Conservation (phyloP, 2,888 invertebrate species). For the Nebria brevicollis region DNA sequence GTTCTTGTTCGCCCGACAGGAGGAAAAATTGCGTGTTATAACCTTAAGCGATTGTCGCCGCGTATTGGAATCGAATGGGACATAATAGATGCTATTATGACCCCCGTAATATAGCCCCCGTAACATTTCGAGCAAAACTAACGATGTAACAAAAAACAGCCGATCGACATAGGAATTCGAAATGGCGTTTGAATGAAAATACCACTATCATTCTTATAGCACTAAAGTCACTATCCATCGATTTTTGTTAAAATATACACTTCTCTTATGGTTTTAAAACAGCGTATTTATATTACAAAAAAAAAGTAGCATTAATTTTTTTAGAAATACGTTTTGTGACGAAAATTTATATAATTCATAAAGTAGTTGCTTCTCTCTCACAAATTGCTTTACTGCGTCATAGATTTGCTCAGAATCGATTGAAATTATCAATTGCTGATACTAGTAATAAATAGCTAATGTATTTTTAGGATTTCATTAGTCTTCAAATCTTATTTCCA, state of each 20-base stretch:
- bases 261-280: background rate
- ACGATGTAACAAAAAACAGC: constrained; percentile 27
- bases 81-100: constrained; percentile 46
- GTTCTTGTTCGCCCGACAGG: constrained; percentile 31
- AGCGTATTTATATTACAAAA: no score
- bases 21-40: constrained; percentile 43
- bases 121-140: constrained; percentile 43
- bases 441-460: no score
- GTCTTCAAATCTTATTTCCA: no score
- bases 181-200: constrained; percentile 13
- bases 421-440: no score
- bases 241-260: background rate
- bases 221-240: background rate
- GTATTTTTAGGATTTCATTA: no score
- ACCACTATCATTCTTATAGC: background rate
- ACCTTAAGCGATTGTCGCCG: constrained; percentile 39
- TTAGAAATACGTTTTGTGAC: no score
- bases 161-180: constrained; percentile 18
- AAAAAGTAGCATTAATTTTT: no score
- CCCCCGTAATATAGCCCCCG: constrained; percentile 29
- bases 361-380: no score
- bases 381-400: no score
- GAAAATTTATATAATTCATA: no score
- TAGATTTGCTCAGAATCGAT: no score
- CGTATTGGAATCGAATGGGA: constrained; percentile 41